These are phyloP conservation scores for Xanthorhoe designata DNA, from an alignment of 2,888 invertebrate species.

Conservation along the genomic window DNA sequence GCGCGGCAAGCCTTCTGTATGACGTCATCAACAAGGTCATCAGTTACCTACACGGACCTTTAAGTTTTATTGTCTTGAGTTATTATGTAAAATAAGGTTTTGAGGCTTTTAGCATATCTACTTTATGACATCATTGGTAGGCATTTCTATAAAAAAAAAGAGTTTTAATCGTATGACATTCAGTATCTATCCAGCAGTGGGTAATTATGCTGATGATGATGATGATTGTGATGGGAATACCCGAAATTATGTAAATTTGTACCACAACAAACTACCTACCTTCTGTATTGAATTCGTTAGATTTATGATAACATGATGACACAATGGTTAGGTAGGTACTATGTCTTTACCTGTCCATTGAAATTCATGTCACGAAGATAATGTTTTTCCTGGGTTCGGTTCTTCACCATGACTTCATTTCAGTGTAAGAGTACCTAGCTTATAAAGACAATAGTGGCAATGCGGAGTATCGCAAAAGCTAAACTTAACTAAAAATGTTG, in stretches of 20 bases:
- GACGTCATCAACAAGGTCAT: slow-evolving; percentile 55
- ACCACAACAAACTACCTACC: background rate
- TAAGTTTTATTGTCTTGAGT: background rate
- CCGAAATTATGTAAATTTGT: background rate
- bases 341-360: background rate
- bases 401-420: slow-evolving; percentile 7
- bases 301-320: background rate
- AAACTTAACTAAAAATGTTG: no score
- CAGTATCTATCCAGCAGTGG: background rate
- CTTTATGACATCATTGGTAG: background rate
- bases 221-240: background rate
- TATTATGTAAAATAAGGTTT: background rate
- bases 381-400: slow-evolving; percentile 17
- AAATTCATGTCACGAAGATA: slow-evolving; percentile 17
- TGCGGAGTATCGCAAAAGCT: no score
- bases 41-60: slow-evolving; percentile 4
- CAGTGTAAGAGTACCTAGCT: no score
- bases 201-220: background rate
- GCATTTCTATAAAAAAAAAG: no score
- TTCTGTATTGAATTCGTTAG: background rate
- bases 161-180: no score
- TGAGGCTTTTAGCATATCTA: background rate
- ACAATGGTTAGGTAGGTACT: no score
- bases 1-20: slow-evolving; percentile 49
- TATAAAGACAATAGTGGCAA: no score